phyloP scores from a whole-genome alignment of 2,113 vertebrate genomes.

The Gasterosteus aculeatus region DNA sequence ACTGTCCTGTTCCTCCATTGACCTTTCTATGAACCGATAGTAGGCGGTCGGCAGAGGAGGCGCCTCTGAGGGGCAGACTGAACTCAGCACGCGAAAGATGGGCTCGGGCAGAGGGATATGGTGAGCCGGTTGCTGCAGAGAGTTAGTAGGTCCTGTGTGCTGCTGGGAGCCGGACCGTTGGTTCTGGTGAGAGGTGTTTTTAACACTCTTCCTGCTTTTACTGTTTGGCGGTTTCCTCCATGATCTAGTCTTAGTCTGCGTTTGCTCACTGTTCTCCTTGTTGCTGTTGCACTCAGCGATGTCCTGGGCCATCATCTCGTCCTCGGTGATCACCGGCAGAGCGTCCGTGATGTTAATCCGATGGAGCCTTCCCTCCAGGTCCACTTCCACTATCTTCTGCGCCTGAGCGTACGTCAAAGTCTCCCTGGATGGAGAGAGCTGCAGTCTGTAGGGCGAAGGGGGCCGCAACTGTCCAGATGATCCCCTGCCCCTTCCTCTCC shows the following conservation, averaged over 20 bases:
- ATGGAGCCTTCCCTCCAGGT: constrained; percentile 94
- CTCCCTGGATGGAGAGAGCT: constrained; percentile 90
- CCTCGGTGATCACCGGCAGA: constrained; percentile 93
- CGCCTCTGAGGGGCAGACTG: constrained; percentile 80
- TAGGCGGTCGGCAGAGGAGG: constrained; percentile 87
- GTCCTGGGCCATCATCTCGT: constrained; percentile 96
- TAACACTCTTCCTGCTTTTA: constrained; percentile 87
- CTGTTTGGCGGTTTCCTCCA: constrained; percentile 82
- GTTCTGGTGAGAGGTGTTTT: constrained; percentile 71
- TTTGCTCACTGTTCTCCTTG: constrained; percentile 96
- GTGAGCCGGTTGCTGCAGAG: constrained; percentile 72
- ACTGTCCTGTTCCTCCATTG: constrained; percentile 88
- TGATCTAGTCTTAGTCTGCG: constrained; percentile 84
- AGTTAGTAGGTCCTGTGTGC: constrained; percentile 59
- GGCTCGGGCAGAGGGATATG: constrained; percentile 88
- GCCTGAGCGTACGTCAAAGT: constrained; percentile 96
- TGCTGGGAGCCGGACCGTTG: constrained; percentile 68
- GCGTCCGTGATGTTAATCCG: constrained; percentile 95
- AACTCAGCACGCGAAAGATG: constrained; percentile 87
- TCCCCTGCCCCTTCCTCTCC: constrained; percentile 82
- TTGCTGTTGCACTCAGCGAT: constrained; percentile 97
- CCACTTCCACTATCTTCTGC: constrained; percentile 95
- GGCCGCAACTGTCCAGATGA: constrained; percentile 79
- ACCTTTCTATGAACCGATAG: constrained; percentile 91
- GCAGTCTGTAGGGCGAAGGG: constrained; percentile 91